Conservation (phyloP, 2,113 vertebrate species). For the Ceyx melanurus region DNA sequence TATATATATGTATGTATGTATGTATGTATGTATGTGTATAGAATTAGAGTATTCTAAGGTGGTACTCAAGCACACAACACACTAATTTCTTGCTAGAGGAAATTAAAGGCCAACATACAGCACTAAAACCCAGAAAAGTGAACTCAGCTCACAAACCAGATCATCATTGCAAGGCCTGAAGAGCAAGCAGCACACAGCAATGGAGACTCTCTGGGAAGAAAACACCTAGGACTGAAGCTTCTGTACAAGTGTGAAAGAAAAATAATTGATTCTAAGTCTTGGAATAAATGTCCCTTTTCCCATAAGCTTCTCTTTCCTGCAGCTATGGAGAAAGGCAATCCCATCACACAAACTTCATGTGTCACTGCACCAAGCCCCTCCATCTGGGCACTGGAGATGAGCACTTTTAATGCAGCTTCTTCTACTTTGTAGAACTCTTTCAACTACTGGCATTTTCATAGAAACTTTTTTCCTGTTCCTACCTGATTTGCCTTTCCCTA, state of each 20-base stretch:
- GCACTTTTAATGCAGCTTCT: not conserved
- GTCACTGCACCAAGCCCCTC: not conserved
- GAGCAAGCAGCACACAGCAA: not conserved
- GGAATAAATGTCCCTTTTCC: not conserved
- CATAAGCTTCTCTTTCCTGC: not conserved
- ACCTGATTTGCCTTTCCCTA: not conserved
- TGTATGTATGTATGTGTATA: no score
- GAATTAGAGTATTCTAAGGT: not conserved
- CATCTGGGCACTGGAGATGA: no score
- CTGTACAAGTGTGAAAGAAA: not conserved
- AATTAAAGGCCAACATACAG: not conserved
- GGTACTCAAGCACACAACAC: not conserved
- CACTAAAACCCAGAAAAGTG: not conserved
- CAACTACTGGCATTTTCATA: not conserved
- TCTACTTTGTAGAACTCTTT: not conserved
- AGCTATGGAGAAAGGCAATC: not conserved
- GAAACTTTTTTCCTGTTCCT: not conserved
- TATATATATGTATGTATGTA: no score
- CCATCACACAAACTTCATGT: rapidly evolving
- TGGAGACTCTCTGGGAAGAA: not conserved
- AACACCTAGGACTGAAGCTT: not conserved
- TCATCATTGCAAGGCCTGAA: not conserved
- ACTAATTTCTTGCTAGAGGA: not conserved
- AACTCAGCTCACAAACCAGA: not conserved
- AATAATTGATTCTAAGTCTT: not conserved